phyloP scores from a whole-genome alignment of 2,888 invertebrate species.

The Phengaris arion region DNA sequence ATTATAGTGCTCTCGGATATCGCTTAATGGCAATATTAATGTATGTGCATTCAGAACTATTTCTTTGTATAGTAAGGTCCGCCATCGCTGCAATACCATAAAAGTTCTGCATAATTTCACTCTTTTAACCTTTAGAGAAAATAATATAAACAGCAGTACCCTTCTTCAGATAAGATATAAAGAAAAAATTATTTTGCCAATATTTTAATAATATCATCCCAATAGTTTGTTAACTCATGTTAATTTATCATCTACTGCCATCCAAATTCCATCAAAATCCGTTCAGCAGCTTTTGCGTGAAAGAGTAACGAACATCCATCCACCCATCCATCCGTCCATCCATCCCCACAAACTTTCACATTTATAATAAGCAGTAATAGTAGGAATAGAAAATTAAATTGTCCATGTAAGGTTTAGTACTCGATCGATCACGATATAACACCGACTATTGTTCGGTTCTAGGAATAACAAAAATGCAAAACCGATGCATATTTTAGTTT shows the following conservation, averaged over 20 bases:
- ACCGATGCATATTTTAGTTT: conserved; percentile 39
- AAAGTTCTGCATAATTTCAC: conserved; percentile 42
- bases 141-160: conserved; percentile 17
- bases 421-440: conserved; percentile 29
- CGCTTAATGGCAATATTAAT: conserved; percentile 30
- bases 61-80: conserved; percentile 7
- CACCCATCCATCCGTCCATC: too few relatives aligned
- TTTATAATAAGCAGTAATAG: too few relatives aligned
- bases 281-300: too few relatives aligned
- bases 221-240: too few relatives aligned
- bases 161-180: background rate
- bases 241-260: too few relatives aligned
- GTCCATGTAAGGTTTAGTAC: conserved; percentile 1
- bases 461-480: conserved; percentile 35
- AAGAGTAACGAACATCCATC: too few relatives aligned
- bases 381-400: conserved; percentile 4
- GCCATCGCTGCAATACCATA: conserved; percentile 32
- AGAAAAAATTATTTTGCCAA: background rate
- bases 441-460: conserved; percentile 33
- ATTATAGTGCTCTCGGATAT: conserved; percentile 43
- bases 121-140: conserved; percentile 38
- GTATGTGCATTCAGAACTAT: conserved; percentile 30
- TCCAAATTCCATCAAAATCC: too few relatives aligned
- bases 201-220: too few relatives aligned
- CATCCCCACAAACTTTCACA: too few relatives aligned